phyloP scores from a whole-genome alignment of 2,888 invertebrate genomes.

The Formica aserva region DNA sequence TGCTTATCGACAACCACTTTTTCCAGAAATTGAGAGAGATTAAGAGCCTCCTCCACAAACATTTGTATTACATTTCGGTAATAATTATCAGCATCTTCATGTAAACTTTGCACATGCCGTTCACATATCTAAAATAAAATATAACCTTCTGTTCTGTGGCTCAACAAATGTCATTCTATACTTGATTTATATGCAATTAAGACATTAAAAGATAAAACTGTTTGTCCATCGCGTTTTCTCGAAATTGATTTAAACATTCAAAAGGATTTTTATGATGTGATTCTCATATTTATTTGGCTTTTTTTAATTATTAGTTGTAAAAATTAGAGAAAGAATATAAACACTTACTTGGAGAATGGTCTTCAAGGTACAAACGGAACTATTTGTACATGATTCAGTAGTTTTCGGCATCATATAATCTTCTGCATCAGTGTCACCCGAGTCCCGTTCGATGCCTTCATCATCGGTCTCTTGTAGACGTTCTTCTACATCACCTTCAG shows the following conservation, averaged over 20 bases:
- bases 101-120: slow-evolving; percentile 86
- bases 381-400: slow-evolving; percentile 70
- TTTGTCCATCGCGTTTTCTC: background rate
- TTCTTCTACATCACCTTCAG: slow-evolving; percentile 86
- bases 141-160: slow-evolving; percentile 35
- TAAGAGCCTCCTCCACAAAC: slow-evolving; percentile 95
- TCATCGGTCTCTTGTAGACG: slow-evolving; percentile 90
- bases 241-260: slow-evolving; percentile 22
- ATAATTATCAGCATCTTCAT: slow-evolving; percentile 91
- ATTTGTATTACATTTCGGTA: slow-evolving; percentile 97
- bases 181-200: background rate
- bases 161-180: slow-evolving; percentile 18
- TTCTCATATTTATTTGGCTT: background rate
- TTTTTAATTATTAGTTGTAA: background rate
- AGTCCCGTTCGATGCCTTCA: slow-evolving; percentile 96
- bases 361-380: slow-evolving; percentile 86
- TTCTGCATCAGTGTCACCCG: slow-evolving; percentile 88
- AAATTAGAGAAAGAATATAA: background rate
- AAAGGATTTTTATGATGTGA: background rate
- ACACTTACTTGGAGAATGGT: slow-evolving; percentile 88
- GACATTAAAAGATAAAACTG: slow-evolving; percentile 2
- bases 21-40: slow-evolving; percentile 95
- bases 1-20: slow-evolving; percentile 89
- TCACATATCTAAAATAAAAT: slow-evolving; percentile 86
- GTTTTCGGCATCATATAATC: slow-evolving; percentile 73